Evolutionary conservation across 23 tunicate genomes (phyloP).

Genomic region (Styela clava): DNA sequence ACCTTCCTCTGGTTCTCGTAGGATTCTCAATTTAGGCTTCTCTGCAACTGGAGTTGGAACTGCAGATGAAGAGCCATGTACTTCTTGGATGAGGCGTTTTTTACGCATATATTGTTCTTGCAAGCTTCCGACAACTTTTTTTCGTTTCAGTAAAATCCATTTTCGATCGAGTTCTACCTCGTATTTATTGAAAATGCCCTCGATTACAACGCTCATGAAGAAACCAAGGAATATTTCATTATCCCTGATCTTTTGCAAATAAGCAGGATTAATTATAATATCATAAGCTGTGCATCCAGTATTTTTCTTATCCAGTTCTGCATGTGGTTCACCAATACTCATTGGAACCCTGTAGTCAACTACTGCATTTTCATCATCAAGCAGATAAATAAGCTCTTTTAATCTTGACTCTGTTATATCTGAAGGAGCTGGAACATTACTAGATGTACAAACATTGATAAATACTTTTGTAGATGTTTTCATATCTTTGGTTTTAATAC

Average conservation of each 20-base stretch:
- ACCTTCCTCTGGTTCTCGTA: slow-evolving; percentile 65
- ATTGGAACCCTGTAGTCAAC: slow-evolving; percentile 84
- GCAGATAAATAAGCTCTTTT: slow-evolving; percentile 43
- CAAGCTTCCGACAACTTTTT: slow-evolving; percentile 74
- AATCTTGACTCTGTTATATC: slow-evolving; percentile 65
- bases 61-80: slow-evolving; percentile 20
- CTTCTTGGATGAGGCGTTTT: slow-evolving; percentile 65
- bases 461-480: slow-evolving; percentile 76
- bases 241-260: slow-evolving; percentile 49
- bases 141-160: slow-evolving; percentile 67
- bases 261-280: slow-evolving; percentile 70
- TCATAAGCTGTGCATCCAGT: slow-evolving; percentile 89
- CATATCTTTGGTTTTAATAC: slow-evolving; percentile 66
- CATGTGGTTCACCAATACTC: slow-evolving; percentile 89
- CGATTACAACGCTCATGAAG: slow-evolving; percentile 90
- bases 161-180: slow-evolving; percentile 62
- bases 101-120: slow-evolving; percentile 70
- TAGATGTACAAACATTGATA: slow-evolving; percentile 85
- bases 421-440: slow-evolving; percentile 68
- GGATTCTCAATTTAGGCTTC: slow-evolving; percentile 50
- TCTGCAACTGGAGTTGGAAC: slow-evolving; percentile 19
- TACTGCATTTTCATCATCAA: slow-evolving; percentile 62
- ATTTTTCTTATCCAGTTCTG: slow-evolving; percentile 72
- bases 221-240: slow-evolving; percentile 74
- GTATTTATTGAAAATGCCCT: slow-evolving; percentile 60